Conservation (phyloP, 1,140 invertebrate genomes). For the Harpegnathos saltator region DNA sequence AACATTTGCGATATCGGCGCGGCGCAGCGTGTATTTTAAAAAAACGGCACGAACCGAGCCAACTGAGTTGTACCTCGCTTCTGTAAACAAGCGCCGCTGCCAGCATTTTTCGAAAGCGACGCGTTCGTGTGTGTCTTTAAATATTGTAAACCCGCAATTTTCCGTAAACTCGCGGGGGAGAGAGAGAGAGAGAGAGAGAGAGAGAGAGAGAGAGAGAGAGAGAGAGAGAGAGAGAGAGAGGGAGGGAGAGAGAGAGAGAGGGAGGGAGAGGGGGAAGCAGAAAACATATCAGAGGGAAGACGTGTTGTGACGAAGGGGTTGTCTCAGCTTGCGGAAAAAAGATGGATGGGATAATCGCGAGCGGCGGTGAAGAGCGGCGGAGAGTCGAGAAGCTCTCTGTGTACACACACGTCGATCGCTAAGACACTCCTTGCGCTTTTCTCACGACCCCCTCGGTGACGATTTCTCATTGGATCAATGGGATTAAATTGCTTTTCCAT, state of each 20-base stretch:
- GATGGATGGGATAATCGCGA: not conserved
- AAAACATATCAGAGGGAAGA: not conserved
- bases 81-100: constrained; percentile 6
- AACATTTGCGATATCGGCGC: constrained; percentile 17
- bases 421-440: constrained; percentile 30
- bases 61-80: constrained; percentile 26
- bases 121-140: not conserved
- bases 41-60: constrained; percentile 28
- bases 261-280: not conserved
- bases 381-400: not conserved
- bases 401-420: not conserved
- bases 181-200: no score
- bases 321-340: no score
- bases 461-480: constrained; percentile 70
- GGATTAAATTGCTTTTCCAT: constrained; percentile 77
- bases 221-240: no score
- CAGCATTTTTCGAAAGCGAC: not conserved
- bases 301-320: no score
- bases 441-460: constrained; percentile 42
- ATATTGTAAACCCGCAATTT: not conserved
- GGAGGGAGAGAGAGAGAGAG: no score
- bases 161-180: no score
- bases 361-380: not conserved
- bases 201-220: no score
- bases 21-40: not conserved